Conservation (phyloP, 1,140 invertebrate species). For the Venustaconcha ellipsiformis region DNA sequence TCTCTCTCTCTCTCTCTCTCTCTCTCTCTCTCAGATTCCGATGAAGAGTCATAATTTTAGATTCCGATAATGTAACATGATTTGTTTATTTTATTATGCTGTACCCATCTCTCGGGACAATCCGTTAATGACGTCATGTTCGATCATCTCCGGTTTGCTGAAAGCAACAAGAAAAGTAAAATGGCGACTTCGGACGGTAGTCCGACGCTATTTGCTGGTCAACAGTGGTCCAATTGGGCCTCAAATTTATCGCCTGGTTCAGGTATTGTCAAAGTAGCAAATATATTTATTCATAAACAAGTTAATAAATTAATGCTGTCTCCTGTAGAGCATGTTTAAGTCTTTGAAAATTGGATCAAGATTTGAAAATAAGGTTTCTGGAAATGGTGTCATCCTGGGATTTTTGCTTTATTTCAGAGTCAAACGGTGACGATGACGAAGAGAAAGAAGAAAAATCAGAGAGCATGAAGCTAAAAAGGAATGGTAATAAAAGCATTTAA, state of each 20-base stretch:
- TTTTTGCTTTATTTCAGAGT: slow-evolving; percentile 36
- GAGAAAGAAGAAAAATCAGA: slow-evolving; percentile 52
- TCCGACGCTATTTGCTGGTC: slow-evolving; percentile 68
- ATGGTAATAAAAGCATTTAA: slow-evolving; percentile 45
- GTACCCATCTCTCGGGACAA: slow-evolving; percentile 27
- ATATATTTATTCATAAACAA: background rate
- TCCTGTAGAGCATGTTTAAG: no score
- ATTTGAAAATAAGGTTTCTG: no score
- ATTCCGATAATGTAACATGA: no score
- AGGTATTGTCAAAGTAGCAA: slow-evolving; percentile 45
- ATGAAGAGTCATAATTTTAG: no score
- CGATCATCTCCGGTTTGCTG: slow-evolving; percentile 62
- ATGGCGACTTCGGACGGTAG: slow-evolving; percentile 70
- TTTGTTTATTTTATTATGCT: no score
- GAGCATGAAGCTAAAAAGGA: slow-evolving; percentile 63
- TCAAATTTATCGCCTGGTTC: slow-evolving; percentile 47
- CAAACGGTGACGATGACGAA: slow-evolving; percentile 32
- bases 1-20: no score
- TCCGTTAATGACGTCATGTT: slow-evolving; percentile 66
- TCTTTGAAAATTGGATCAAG: no score
- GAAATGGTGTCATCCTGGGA: background rate
- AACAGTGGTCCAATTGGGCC: slow-evolving; percentile 67
- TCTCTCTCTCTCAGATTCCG: no score
- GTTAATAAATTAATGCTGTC: no score
- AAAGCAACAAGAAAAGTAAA: slow-evolving; percentile 69